Base-by-base conservation (phyloP, 2,113 vertebrate genomes). In the Proterorhinus semilunaris region DNA sequence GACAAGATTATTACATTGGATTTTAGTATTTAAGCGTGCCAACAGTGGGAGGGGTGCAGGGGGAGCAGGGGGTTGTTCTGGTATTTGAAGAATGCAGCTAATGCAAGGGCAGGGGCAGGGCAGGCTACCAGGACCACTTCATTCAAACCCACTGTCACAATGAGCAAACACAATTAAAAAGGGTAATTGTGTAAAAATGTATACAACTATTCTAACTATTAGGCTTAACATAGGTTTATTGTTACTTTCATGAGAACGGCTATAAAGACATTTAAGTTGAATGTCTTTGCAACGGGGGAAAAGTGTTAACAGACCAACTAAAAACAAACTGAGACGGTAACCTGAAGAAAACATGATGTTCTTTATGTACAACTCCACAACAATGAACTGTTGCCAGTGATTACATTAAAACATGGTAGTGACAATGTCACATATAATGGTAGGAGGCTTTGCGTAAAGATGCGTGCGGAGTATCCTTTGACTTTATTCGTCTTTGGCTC, bases 11-110 rank as follows among this genome's bases (percentile, higher is more conserved):
- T 55, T 36, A 36, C 27, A 36, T 36, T 1, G 27, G 27, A 36
- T 36, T 36, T 36, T 17, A 55, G 65, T 65, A 52, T 65, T 68
- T 72, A 69, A 21, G 48, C 13, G 8, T 66, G 74, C 42, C 53
- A 80, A 70, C 84, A 82, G 70, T 79, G 76, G 63, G 65, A 72
- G 61, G 70, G 73, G n/a, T 47, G 46, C 63, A 21, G 61, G 58
- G 68, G n/a, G 57, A 36, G 57, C 17, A 45, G 63, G 65, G 62
- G 68, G 80, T 82, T 47, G 61, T 62, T 58, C 67, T 79, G 91
- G 91, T 87, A 94, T 94, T 76, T 74, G 47, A 88, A 75, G 90
- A 93, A 94, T 93, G 88, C 78, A 77, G 88, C 80, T 69, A 92
- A 91, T 88, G 84, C 91, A 94, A 94, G n/a, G n/a, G n/a, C n/a